A percentile compares a stretch with the other conserved stretches of the same genome.
Conservation (phyloP, 2,113 vertebrate species). For the Tamias sibiricus region DNA sequence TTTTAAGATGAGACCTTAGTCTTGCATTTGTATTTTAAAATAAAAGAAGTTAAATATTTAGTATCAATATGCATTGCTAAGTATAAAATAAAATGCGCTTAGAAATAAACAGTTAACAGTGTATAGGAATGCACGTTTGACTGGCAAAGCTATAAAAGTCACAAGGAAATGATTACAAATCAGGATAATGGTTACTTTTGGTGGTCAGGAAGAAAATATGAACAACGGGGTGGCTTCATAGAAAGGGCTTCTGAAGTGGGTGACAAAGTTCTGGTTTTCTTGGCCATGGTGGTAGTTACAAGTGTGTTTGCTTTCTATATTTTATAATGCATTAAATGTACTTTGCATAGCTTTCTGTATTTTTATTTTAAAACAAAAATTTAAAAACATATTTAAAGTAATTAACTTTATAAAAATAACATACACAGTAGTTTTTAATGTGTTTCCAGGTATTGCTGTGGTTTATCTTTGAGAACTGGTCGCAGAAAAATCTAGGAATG, state of each 20-base stretch:
- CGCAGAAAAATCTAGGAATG: background rate
- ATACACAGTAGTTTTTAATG: background rate
- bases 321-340: background rate
- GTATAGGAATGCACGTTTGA: background rate
- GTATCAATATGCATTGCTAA: background rate
- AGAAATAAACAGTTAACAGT: background rate
- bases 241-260: background rate
- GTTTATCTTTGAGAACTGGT: background rate
- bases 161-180: background rate
- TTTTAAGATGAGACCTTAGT: background rate
- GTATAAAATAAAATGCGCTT: background rate
- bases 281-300: background rate
- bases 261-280: background rate
- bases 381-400: background rate
- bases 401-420: background rate
- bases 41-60: constrained; percentile 13
- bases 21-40: constrained; percentile 55
- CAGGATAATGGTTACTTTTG: background rate
- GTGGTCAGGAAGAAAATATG: background rate
- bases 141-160: background rate
- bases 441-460: background rate
- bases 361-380: background rate
- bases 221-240: background rate
- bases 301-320: background rate
- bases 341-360: background rate